Evolutionary conservation across 2,797 vertebrate species (phyloP).

Genomic region (Labroides dimidiatus): DNA sequence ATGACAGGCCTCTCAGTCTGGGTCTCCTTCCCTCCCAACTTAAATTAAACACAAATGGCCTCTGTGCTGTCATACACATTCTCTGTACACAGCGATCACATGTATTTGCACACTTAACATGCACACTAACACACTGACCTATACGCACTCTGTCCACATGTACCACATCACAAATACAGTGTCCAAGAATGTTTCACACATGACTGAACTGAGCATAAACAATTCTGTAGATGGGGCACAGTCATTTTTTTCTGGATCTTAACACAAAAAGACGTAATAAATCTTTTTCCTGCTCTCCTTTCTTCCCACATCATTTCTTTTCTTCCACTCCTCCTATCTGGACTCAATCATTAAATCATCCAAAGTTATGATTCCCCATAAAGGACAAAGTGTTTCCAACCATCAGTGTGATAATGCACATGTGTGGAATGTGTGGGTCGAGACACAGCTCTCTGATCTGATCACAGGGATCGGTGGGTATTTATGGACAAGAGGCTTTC

Average conservation of each 20-base stretch:
- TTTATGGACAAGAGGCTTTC: conserved; percentile 15
- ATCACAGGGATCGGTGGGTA: conserved; percentile 35
- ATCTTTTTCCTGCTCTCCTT: neutral
- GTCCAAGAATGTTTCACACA: conserved; percentile 20
- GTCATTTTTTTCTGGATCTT: neutral
- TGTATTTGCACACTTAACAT: conserved; percentile 31
- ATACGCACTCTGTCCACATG: conserved; percentile 15
- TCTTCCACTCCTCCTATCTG: conserved; percentile 31
- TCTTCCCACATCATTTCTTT: conserved; percentile 26
- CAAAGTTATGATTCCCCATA: conserved; percentile 40
- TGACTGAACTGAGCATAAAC: conserved; percentile 9
- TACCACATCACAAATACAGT: neutral
- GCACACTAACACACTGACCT: conserved; percentile 11
- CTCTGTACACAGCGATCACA: conserved; percentile 21
- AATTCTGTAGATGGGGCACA: neutral
- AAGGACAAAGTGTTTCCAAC: conserved; percentile 47
- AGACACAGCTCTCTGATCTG: conserved; percentile 53
- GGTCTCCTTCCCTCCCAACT: conserved; percentile 67
- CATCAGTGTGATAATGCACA: conserved; percentile 31
- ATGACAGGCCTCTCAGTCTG: conserved; percentile 77
- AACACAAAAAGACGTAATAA: neutral
- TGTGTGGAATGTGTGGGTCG: conserved; percentile 32
- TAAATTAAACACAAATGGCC: conserved; percentile 86
- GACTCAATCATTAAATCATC: conserved; percentile 47
- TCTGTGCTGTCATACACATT: conserved; percentile 51